These are phyloP conservation scores for Acestrorhynchus altus DNA, from an alignment of 2,797 vertebrate genomes.

Conservation along the genomic window DNA sequence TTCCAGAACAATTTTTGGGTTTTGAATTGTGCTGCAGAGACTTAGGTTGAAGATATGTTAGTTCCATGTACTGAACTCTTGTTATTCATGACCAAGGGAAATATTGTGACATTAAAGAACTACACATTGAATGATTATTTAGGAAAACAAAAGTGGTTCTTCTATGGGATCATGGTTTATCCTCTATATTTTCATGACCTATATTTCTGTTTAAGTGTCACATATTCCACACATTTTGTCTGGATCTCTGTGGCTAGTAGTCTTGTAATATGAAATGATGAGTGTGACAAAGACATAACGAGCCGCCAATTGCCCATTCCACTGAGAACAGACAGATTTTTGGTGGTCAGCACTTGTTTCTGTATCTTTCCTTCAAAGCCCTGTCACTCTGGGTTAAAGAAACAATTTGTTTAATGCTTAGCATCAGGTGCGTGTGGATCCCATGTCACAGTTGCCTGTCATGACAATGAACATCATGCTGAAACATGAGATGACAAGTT, in stretches of 20 bases:
- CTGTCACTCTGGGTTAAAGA: constrained; percentile 34
- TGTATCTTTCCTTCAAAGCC: constrained; percentile 6
- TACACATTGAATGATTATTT: too few species aligned
- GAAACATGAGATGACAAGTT: neutral
- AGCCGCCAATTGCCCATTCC: neutral
- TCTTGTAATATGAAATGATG: constrained; percentile 3
- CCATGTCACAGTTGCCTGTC: constrained; percentile 1
- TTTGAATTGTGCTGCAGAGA: too few species aligned
- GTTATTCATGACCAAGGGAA: too few species aligned
- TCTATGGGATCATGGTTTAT: too few species aligned
- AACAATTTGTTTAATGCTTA: constrained; percentile 35
- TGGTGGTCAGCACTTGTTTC: constrained; percentile 11
- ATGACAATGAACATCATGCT: constrained; percentile 14
- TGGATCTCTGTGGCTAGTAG: constrained; percentile 11
- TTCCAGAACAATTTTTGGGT: too few species aligned
- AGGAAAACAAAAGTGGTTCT: too few species aligned
- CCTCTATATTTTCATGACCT: too few species aligned
- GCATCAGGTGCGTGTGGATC: constrained; percentile 17
- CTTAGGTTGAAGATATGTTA: too few species aligned
- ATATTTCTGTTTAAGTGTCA: neutral
- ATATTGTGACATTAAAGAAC: too few species aligned
- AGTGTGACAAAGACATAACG: constrained; percentile 22
- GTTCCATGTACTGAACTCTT: too few species aligned
- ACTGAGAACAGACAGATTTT: constrained; percentile 29
- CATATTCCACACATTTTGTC: neutral